Evolutionary conservation across 2,113 vertebrate species (phyloP).

Genomic region (Dromiciops gliroides): DNA sequence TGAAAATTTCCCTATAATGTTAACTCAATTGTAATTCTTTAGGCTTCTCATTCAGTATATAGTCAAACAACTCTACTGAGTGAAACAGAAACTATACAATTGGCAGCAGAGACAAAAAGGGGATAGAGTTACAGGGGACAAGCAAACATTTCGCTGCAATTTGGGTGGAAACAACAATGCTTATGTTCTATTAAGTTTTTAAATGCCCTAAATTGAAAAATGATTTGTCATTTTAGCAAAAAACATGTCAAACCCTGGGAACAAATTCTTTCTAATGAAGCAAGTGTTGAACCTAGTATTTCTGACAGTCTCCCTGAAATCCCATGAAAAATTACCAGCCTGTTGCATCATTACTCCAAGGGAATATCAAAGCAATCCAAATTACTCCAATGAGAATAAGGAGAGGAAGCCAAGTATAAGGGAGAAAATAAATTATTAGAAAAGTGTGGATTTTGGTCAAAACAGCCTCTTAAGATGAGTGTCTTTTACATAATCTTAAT

Average conservation of each 20-base stretch:
- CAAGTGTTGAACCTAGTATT: not conserved
- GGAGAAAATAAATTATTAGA: not conserved
- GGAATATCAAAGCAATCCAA: slow-evolving; percentile 48
- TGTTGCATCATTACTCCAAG: slow-evolving; percentile 65
- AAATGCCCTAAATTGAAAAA: slow-evolving; percentile 20
- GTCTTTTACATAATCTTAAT: slow-evolving; percentile 34
- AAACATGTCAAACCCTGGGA: not conserved
- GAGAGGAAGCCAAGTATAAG: slow-evolving; percentile 35
- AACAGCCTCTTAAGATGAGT: slow-evolving; percentile 28
- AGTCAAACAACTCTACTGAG: not conserved
- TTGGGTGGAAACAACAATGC: slow-evolving; percentile 17
- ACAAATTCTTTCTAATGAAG: slow-evolving; percentile 44
- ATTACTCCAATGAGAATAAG: slow-evolving; percentile 26
- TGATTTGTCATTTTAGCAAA: slow-evolving; percentile 28
- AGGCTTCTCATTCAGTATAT: not conserved
- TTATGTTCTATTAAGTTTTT: slow-evolving; percentile 13
- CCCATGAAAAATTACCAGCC: slow-evolving; percentile 42
- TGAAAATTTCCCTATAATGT: not conserved
- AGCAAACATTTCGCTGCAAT: not conserved
- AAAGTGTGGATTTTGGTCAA: slow-evolving; percentile 13
- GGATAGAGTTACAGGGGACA: not conserved
- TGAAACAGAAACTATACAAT: not conserved
- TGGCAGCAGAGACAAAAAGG: not conserved
- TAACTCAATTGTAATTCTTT: not conserved
- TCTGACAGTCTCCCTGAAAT: slow-evolving; percentile 41